These are phyloP conservation scores for Rhipidura dahli DNA, from an alignment of 2,113 vertebrate species.

Conservation along the genomic window DNA sequence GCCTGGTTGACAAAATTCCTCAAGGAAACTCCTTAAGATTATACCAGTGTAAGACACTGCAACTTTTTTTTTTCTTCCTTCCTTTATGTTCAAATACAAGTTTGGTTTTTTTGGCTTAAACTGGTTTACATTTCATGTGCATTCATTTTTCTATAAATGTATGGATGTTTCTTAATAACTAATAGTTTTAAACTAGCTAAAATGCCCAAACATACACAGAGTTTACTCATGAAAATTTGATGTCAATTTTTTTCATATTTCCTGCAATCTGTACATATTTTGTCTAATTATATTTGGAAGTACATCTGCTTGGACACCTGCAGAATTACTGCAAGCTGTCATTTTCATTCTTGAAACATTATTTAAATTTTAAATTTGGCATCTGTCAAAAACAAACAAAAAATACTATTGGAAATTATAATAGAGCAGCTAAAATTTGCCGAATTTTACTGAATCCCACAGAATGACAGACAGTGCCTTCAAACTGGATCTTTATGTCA, in stretches of 20 bases:
- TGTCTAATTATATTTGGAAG: conserved; percentile 77
- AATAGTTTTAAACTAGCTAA: neutral
- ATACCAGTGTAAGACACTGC: neutral
- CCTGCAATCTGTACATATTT: conserved; percentile 73
- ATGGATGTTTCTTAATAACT: neutral
- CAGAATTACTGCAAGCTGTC: conserved; percentile 83
- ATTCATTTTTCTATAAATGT: neutral
- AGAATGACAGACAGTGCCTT: conserved; percentile 73
- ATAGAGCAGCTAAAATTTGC: conserved; percentile 75
- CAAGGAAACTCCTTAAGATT: neutral
- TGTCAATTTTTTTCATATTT: conserved; percentile 53
- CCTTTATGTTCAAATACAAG: neutral
- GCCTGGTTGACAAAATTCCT: neutral
- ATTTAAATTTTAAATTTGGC: conserved; percentile 86
- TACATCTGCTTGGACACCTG: conserved; percentile 82
- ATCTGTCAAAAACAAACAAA: conserved; percentile 79
- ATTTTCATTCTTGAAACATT: conserved; percentile 79
- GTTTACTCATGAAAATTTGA: conserved; percentile 50
- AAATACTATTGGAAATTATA: conserved; percentile 71
- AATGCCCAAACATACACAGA: neutral
- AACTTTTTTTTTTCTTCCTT: neutral
- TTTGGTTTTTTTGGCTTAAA: neutral
- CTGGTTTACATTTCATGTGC: neutral
- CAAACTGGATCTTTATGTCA: conserved; percentile 72
- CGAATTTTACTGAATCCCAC: conserved; percentile 76